Evolutionary conservation across 2,113 vertebrate genomes (phyloP).

Genomic region (Chrysemys picta): DNA sequence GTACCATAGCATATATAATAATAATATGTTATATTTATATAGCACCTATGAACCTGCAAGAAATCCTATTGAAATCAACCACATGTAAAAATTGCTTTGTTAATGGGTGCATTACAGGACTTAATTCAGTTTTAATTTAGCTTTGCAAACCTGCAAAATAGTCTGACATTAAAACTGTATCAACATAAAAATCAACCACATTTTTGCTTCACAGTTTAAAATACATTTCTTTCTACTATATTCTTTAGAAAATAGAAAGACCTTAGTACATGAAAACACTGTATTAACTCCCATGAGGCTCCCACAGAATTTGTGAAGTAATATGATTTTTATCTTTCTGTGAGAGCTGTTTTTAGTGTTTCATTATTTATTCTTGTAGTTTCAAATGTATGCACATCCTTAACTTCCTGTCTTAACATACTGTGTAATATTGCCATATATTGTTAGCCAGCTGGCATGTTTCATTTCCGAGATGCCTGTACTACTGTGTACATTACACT

Average conservation of each 20-base stretch:
- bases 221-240: background rate
- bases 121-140: background rate
- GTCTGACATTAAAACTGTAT: background rate
- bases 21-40: background rate
- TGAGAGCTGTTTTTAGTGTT: background rate
- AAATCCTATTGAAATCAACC: background rate
- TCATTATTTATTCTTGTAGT: background rate
- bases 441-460: background rate
- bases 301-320: background rate
- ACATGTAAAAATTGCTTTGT: background rate
- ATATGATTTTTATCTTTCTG: background rate
- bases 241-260: background rate
- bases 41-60: background rate
- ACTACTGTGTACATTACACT: background rate
- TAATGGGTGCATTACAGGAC: rapidly evolving
- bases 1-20: background rate
- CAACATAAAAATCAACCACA: background rate
- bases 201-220: background rate
- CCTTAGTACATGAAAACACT: background rate
- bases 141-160: background rate
- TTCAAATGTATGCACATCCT: background rate
- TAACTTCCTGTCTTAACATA: background rate
- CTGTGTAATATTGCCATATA: background rate
- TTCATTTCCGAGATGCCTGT: background rate
- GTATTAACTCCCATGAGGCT: background rate